phyloP scores from a whole-genome alignment of 2,797 vertebrate genomes.

The Enteromius afrohamiltoni region DNA sequence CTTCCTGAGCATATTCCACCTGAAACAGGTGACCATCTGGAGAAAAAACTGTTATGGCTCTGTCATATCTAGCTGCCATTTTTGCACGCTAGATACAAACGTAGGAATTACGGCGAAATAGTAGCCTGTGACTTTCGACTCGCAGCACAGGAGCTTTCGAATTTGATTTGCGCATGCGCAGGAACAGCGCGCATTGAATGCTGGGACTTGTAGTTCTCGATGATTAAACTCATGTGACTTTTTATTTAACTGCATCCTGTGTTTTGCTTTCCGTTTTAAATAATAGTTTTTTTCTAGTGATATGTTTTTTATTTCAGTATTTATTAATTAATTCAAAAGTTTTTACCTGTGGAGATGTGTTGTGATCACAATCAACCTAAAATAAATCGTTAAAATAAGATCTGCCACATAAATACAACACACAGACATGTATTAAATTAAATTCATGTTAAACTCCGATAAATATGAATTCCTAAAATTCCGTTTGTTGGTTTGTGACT shows the following conservation, averaged over 20 bases:
- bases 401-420: not conserved
- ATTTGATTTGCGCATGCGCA: slow-evolving; percentile 37
- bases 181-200: not conserved
- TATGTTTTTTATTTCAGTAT: too few relatives aligned
- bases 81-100: slow-evolving; percentile 36
- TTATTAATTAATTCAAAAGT: not conserved
- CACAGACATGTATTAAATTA: not conserved
- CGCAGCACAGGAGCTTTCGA: slow-evolving; percentile 24
- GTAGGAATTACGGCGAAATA: not conserved
- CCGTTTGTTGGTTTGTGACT: not conserved
- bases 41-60: slow-evolving; percentile 90
- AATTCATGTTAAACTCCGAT: not conserved
- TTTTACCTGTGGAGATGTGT: not conserved
- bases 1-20: slow-evolving; percentile 91
- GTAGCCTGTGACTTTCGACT: slow-evolving; percentile 26
- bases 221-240: not conserved
- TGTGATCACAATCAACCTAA: not conserved
- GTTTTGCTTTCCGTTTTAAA: not conserved
- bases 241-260: not conserved
- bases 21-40: slow-evolving; percentile 90
- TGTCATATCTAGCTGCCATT: slow-evolving; percentile 88
- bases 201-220: slow-evolving; percentile 12
- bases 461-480: not conserved
- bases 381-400: not conserved
- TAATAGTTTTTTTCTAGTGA: not conserved